Evolutionary conservation across 2,888 invertebrate genomes (phyloP).

Genomic region (Zygaena filipendulae): DNA sequence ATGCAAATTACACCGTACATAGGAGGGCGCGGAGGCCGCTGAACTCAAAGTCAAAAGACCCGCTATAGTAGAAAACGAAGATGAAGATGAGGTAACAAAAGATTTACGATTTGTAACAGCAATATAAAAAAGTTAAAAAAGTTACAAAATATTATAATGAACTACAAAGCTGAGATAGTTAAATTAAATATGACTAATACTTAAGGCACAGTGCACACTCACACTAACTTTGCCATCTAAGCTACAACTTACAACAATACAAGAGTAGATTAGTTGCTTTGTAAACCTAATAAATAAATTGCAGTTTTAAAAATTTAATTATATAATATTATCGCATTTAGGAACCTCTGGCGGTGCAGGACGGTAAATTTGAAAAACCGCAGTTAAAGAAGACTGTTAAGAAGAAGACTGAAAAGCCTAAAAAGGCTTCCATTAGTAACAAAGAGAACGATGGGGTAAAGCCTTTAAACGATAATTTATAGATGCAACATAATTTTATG

Average conservation of each 20-base stretch:
- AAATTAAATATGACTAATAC: slow-evolving; percentile 29
- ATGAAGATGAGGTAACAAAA: slow-evolving; percentile 48
- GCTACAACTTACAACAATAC: too few species aligned
- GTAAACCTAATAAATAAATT: too few species aligned
- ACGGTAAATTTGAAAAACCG: slow-evolving; percentile 59
- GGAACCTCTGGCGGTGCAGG: slow-evolving; percentile 54
- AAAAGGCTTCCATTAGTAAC: slow-evolving; percentile 34
- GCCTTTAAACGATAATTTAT: too few species aligned
- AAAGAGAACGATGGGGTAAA: slow-evolving; percentile 45
- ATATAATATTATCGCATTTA: slow-evolving; percentile 46
- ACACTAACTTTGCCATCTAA: slow-evolving; percentile 38
- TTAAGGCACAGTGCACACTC: slow-evolving; percentile 33
- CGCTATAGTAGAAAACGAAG: slow-evolving; percentile 51
- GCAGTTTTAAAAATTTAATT: slow-evolving; percentile 28
- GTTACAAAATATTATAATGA: too few species aligned
- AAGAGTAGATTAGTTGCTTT: too few species aligned
- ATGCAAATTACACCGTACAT: too few species aligned
- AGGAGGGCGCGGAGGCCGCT: slow-evolving; percentile 59
- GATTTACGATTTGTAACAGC: too few species aligned
- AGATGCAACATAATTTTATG: background rate
- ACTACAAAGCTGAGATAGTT: slow-evolving; percentile 40
- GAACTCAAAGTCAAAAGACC: slow-evolving; percentile 60
- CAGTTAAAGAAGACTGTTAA: slow-evolving; percentile 57
- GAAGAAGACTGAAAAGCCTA: slow-evolving; percentile 45
- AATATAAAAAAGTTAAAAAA: too few species aligned